Evolutionary conservation across 2,797 vertebrate species (phyloP), one percentile per base, ranked within the genome.

Genomic region (Thripadectes ignobilis): DNA sequence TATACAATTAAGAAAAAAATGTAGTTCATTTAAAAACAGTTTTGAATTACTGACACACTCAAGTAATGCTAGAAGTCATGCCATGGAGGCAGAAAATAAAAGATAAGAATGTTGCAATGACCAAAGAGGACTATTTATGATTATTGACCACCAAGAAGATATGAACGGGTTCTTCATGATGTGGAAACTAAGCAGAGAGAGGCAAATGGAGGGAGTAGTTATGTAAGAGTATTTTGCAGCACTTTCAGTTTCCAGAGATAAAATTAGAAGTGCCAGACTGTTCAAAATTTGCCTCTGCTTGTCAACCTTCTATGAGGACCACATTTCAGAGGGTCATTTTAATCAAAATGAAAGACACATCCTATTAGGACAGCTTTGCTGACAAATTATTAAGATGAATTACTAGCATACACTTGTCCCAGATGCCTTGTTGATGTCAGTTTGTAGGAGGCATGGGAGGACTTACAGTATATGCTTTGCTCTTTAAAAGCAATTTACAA

Each of bases 311-410:
- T 95, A 68, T 92, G 71, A 96, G 88, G 77, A 74, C 68, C 72
- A 85, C 73, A 91, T 97, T 95, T 97, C 88, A 72, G 86, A 92
- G 95, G 95, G 97, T 97, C 96, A 96, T 97, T 97, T 97, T 98
- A 97, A 98, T 98, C 94, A 97, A 95, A 97, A 97, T 93, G 94
- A 97, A 97, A 98, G 97, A 97, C 96, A 95, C 78, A 91, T 97
- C 90, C 96, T 97, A 96, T 98, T 97, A 97, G 87, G 89, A 96
- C 85, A 91, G 88, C 91, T 98, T 97, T 98, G 95, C 97, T 97
- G 97, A 97, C 95, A 98, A 97, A 97, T 97, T 97, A 97, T 98
- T 97, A 98, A 98, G 96, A 98, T 97, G 84, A 97, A 98, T 98
- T 96, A 91, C 97, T 95, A 75, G 87, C 91, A 80, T 83, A 79